These are phyloP conservation scores for Clarias magur DNA, from an alignment of 2,113 vertebrate genomes.

Conservation along the genomic window DNA sequence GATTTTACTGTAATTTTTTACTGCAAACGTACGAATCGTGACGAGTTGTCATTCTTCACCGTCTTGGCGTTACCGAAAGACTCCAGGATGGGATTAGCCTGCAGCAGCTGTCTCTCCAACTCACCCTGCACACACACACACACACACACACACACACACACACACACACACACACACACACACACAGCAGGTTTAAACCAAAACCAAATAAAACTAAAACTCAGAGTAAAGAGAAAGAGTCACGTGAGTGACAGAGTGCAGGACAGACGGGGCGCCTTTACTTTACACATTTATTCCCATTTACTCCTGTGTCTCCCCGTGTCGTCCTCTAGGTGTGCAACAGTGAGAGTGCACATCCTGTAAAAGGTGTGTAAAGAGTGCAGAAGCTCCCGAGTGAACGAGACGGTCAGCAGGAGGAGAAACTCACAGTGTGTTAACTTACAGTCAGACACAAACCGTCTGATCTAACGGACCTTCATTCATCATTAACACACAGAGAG, in stretches of 20 bases:
- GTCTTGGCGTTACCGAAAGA: conserved; percentile 98
- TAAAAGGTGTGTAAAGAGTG: neutral
- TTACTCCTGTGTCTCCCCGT: neutral
- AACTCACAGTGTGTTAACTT: neutral
- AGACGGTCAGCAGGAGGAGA: neutral
- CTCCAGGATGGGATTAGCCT: conserved; percentile 97
- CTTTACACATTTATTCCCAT: neutral
- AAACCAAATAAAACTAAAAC: neutral
- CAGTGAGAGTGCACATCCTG: neutral
- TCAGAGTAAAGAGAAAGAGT: neutral
- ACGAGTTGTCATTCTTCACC: conserved; percentile 99
- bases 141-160: conserved; percentile 1
- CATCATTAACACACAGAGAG: neutral
- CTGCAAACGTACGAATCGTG: conserved; percentile 98
- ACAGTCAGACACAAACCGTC: too few relatives aligned
- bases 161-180: neutral
- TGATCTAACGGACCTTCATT: neutral
- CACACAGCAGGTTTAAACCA: neutral
- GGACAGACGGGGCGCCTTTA: too few relatives aligned
- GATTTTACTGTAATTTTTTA: too few relatives aligned
- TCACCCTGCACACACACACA: conserved; percentile 78
- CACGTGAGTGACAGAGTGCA: neutral
- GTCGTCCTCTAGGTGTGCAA: too few relatives aligned
- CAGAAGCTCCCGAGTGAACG: neutral
- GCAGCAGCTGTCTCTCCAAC: conserved; percentile 93